These are phyloP conservation scores for Dysidea cf. avara DNA, from an alignment of 37 sponge, comb jelly and placozoan species.

Conservation along the genomic window DNA sequence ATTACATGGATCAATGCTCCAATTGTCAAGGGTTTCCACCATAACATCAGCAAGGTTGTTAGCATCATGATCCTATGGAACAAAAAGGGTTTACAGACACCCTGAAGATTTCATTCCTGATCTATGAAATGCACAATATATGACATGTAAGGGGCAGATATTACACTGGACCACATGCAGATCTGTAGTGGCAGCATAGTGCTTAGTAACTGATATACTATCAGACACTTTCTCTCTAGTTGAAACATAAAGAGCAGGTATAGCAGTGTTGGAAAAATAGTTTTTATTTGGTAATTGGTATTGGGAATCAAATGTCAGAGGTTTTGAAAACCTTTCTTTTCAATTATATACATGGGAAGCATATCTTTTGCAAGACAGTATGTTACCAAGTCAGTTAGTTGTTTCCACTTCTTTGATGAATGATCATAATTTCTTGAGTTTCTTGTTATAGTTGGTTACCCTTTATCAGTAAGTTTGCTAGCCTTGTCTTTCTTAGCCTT, in stretches of 20 bases:
- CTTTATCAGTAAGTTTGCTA: too few relatives aligned
- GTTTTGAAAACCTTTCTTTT: too few relatives aligned
- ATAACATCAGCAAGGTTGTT: slow-evolving; percentile 26
- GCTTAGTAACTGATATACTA: background rate
- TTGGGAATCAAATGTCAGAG: too few relatives aligned
- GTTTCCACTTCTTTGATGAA: slow-evolving; percentile 24
- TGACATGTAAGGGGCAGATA: slow-evolving; percentile 23
- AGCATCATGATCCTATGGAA: slow-evolving; percentile 26
- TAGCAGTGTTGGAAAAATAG: slow-evolving; percentile 24
- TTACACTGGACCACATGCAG: slow-evolving; percentile 32
- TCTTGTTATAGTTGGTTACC: too few relatives aligned
- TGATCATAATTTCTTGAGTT: background rate
- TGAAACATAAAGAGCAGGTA: slow-evolving; percentile 27
- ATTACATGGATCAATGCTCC: slow-evolving; percentile 3
- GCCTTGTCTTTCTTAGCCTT: too few relatives aligned
- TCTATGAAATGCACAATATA: slow-evolving; percentile 29
- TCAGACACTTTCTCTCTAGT: slow-evolving; percentile 19
- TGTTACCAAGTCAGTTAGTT: slow-evolving; percentile 20
- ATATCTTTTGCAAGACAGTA: slow-evolving; percentile 24
- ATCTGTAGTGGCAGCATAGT: slow-evolving; percentile 14
- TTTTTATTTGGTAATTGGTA: slow-evolving; percentile 36
- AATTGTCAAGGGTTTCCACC: slow-evolving; percentile 4
- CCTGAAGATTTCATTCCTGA: slow-evolving; percentile 19
- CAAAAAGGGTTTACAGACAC: slow-evolving; percentile 7
- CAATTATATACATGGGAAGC: too few relatives aligned